phyloP scores from a whole-genome alignment of 1,140 invertebrate species.

The Macrotrachela quadricornifera region DNA sequence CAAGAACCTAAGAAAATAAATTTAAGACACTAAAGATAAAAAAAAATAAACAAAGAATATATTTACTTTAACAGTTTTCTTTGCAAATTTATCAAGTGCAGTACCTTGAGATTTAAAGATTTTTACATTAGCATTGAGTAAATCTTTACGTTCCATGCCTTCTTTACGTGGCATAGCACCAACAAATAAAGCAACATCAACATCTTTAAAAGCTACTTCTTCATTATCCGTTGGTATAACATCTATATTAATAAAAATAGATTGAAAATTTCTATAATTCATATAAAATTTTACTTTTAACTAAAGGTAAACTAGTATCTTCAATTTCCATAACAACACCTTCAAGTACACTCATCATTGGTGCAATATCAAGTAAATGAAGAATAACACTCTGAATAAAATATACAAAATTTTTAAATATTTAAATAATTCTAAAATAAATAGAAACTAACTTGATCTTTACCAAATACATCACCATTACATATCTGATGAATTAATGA shows the following conservation, averaged over 20 bases:
- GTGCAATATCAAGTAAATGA: conserved; percentile 76
- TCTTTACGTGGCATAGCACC: conserved; percentile 93
- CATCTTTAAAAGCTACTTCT: conserved; percentile 72
- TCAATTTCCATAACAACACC: conserved; percentile 90
- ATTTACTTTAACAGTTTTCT: conserved; percentile 70
- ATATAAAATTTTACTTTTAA: not conserved
- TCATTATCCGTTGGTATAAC: conserved; percentile 68
- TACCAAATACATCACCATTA: conserved; percentile 86
- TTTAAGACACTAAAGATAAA: not conserved
- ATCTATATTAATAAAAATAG: not conserved
- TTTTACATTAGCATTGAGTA: conserved; percentile 82
- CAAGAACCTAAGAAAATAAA: conserved; percentile 38
- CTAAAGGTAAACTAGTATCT: conserved; percentile 78
- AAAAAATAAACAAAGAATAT: too few species aligned
- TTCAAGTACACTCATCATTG: conserved; percentile 76
- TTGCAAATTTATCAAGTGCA: conserved; percentile 71
- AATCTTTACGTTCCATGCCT: conserved; percentile 95
- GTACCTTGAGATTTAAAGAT: conserved; percentile 87
- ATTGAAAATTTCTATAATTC: too few species aligned
- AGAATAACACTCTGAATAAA: conserved; percentile 40
- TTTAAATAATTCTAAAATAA: not conserved
- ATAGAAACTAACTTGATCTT: conserved; percentile 39
- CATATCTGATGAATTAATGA: conserved; percentile 77
- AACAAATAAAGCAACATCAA: conserved; percentile 88
- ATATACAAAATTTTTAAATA: conserved; percentile 31